phyloP scores from a whole-genome alignment of 2,113 vertebrate species.

The Oxyruncus cristatus region DNA sequence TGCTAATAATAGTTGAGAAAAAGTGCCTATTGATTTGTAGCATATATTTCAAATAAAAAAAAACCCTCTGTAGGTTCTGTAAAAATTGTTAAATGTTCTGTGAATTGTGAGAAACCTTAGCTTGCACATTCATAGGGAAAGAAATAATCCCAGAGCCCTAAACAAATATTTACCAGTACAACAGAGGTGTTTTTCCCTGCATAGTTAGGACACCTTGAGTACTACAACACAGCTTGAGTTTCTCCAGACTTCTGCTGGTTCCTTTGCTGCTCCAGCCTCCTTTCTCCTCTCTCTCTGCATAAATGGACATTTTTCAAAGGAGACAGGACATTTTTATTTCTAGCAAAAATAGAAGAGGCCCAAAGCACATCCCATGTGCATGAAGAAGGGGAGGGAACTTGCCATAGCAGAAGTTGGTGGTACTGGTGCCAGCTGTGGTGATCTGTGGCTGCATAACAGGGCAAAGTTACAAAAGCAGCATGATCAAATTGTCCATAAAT shows the following conservation, averaged over 20 bases:
- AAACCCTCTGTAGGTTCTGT: background rate
- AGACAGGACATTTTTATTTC: background rate
- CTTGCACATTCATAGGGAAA: background rate
- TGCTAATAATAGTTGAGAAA: background rate
- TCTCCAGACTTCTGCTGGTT: background rate
- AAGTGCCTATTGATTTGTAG: background rate
- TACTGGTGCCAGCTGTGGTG: background rate
- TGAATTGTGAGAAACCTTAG: background rate
- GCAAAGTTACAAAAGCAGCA: background rate
- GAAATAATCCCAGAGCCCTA: background rate
- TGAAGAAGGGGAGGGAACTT: background rate
- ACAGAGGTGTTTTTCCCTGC: background rate
- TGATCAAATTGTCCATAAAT: background rate
- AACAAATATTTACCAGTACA: background rate
- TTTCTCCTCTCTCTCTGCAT: background rate
- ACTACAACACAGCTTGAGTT: background rate
- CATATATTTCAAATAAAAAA: background rate
- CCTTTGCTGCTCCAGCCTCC: background rate
- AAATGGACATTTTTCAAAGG: background rate
- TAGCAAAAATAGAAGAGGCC: background rate
- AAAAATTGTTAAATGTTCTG: background rate
- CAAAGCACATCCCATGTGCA: background rate
- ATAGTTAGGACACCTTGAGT: rapidly evolving
- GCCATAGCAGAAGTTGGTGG: background rate
- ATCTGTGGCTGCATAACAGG: background rate